A percentile compares a stretch with the other conserved stretches of the same genome.
Evolutionary conservation across 2,888 invertebrate species (phyloP).

Genomic region (Leptarthrus brevirostris): DNA sequence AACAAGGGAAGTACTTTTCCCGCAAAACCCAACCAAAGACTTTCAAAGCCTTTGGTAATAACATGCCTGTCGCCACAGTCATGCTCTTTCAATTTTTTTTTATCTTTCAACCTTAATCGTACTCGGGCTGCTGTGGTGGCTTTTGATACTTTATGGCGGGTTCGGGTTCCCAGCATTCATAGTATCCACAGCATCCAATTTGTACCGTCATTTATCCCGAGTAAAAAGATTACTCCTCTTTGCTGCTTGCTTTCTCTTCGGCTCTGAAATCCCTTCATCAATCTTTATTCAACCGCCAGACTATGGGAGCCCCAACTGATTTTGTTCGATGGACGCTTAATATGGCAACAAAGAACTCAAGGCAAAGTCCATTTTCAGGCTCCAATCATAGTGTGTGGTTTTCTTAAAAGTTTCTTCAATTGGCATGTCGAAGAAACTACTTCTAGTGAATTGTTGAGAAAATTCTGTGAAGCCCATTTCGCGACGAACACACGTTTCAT

Average conservation of each 20-base stretch:
- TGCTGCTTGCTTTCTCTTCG: neutral
- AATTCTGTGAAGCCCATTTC: neutral
- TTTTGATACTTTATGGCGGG: constrained; percentile 19
- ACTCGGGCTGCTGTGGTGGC: neutral
- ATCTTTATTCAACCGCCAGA: constrained; percentile 10
- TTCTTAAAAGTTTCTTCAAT: constrained; percentile 8
- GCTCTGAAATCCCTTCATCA: constrained; percentile 26
- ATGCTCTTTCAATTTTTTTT: constrained; percentile 39
- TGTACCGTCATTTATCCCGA: constrained; percentile 31
- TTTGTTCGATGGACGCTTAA: constrained; percentile 20
- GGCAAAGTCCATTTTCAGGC: neutral
- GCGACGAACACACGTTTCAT: no score
- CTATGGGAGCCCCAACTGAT: neutral
- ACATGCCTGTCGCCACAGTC: constrained; percentile 31
- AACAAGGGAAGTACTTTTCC: constrained; percentile 7
- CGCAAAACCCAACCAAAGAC: constrained; percentile 15
- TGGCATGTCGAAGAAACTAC: neutral
- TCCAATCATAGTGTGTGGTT: constrained; percentile 4
- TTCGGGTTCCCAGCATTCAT: constrained; percentile 25
- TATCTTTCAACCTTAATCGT: constrained; percentile 18
- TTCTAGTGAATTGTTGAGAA: constrained; percentile 2
- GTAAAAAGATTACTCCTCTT: constrained; percentile 26
- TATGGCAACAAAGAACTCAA: no score
- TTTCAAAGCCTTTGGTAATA: constrained; percentile 16
- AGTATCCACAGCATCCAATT: constrained; percentile 28